phyloP scores from a whole-genome alignment of 2,888 invertebrate genomes.

The Troilus luridus region DNA sequence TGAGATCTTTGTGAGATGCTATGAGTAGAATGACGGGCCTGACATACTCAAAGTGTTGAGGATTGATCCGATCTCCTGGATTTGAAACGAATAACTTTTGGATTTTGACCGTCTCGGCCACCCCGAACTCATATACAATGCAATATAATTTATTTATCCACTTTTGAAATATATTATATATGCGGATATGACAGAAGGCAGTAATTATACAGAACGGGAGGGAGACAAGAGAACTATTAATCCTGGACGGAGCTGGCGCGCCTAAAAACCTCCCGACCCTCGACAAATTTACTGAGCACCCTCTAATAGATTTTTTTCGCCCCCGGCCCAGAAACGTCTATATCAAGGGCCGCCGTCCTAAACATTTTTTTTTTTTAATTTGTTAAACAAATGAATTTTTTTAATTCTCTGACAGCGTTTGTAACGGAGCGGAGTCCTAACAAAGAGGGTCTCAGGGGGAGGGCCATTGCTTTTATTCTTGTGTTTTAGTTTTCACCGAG shows the following conservation, averaged over 20 bases:
- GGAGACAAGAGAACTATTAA: conserved; percentile 10
- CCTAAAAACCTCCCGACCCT: neutral
- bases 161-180: neutral
- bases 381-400: conserved; percentile 35
- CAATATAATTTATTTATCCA: too few relatives aligned
- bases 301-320: conserved; percentile 18
- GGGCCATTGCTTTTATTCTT: neutral
- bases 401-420: neutral
- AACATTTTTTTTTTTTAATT: conserved; percentile 24
- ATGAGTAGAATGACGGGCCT: too few relatives aligned
- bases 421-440: neutral
- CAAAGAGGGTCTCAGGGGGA: neutral
- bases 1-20: too few relatives aligned
- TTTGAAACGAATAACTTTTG: too few relatives aligned
- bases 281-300: conserved; percentile 29
- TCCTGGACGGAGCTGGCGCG: neutral
- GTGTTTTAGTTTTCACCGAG: neutral
- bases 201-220: neutral
- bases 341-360: conserved; percentile 23
- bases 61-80: too few relatives aligned
- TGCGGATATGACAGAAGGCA: neutral
- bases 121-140: too few relatives aligned
- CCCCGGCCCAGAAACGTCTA: neutral
- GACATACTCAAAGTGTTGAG: too few relatives aligned
- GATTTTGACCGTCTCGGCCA: too few relatives aligned